These are phyloP conservation scores for Ptychoptera contaminata DNA, from an alignment of 2,888 invertebrate species.

Conservation along the genomic window DNA sequence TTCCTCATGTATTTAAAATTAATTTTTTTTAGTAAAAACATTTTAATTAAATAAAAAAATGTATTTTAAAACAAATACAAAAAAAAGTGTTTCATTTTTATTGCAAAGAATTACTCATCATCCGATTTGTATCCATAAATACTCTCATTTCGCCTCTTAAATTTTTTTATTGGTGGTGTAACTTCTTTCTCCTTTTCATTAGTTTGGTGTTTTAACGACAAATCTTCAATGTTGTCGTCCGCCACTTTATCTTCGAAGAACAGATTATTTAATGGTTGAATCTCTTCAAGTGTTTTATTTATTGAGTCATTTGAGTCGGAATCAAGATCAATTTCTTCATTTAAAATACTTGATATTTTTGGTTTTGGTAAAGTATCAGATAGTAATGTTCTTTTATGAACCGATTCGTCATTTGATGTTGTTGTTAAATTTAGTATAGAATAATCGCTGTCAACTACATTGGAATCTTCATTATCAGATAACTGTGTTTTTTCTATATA, in stretches of 20 bases:
- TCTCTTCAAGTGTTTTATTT: not conserved
- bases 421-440: constrained; percentile 5
- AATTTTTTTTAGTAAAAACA: too few relatives aligned
- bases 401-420: constrained; percentile 4
- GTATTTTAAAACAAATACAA: too few relatives aligned
- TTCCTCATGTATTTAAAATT: too few relatives aligned
- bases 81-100: too few relatives aligned
- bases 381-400: constrained; percentile 1
- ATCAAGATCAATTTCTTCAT: constrained; percentile 5
- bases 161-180: constrained; percentile 21
- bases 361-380: constrained; percentile 16
- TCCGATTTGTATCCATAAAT: constrained; percentile 17
- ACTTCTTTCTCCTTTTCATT: constrained; percentile 5
- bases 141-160: constrained; percentile 27
- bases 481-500: constrained; percentile 13
- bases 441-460: constrained; percentile 1
- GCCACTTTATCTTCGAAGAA: not conserved
- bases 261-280: not conserved
- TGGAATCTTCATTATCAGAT: not conserved
- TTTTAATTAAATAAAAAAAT: too few relatives aligned
- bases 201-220: not conserved
- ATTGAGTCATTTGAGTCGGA: too few relatives aligned
- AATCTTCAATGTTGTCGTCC: not conserved
- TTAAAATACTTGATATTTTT: constrained; percentile 7
- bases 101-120: too few relatives aligned